phyloP scores from a whole-genome alignment of 2,888 invertebrate species.

The Perdita meconis region DNA sequence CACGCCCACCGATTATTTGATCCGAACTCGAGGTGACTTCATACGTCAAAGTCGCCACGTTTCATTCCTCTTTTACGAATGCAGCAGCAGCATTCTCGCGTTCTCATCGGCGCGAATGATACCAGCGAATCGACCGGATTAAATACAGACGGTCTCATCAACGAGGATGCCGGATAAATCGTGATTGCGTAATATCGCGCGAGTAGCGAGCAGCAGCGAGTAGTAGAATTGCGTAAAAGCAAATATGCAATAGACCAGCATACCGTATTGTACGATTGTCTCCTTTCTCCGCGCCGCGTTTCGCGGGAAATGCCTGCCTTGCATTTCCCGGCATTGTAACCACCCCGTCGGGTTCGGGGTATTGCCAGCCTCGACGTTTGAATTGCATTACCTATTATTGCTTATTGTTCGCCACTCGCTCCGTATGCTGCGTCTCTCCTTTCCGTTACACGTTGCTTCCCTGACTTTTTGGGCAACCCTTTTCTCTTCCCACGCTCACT shows the following conservation, averaged over 20 bases:
- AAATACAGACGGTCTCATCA: slow-evolving; percentile 62
- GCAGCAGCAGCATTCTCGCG: slow-evolving; percentile 25
- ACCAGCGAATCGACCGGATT: slow-evolving; percentile 63
- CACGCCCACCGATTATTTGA: background rate
- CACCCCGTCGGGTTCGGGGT: slow-evolving; percentile 75
- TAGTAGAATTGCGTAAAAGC: slow-evolving; percentile 79
- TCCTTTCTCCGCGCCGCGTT: slow-evolving; percentile 71
- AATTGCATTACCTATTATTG: slow-evolving; percentile 83
- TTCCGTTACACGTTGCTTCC: slow-evolving; percentile 39
- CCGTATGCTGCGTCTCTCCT: slow-evolving; percentile 63
- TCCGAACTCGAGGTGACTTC: background rate
- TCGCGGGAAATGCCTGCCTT: slow-evolving; percentile 80
- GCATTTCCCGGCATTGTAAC: slow-evolving; percentile 81
- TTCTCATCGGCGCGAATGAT: slow-evolving; percentile 56
- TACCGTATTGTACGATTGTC: slow-evolving; percentile 78
- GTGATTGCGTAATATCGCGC: slow-evolving; percentile 78
- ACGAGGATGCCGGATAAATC: slow-evolving; percentile 67
- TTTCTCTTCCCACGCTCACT: slow-evolving; percentile 1
- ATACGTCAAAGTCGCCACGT: background rate
- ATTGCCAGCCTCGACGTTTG: slow-evolving; percentile 81
- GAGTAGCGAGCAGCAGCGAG: slow-evolving; percentile 53
- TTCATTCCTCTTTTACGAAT: background rate
- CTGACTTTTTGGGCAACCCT: slow-evolving; percentile 44
- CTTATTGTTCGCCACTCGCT: slow-evolving; percentile 80
- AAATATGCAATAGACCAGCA: slow-evolving; percentile 80